Evolutionary conservation across 35 echinoderm and acorn worm species (phyloP).

Genomic region (Nesometra sesokonis): DNA sequence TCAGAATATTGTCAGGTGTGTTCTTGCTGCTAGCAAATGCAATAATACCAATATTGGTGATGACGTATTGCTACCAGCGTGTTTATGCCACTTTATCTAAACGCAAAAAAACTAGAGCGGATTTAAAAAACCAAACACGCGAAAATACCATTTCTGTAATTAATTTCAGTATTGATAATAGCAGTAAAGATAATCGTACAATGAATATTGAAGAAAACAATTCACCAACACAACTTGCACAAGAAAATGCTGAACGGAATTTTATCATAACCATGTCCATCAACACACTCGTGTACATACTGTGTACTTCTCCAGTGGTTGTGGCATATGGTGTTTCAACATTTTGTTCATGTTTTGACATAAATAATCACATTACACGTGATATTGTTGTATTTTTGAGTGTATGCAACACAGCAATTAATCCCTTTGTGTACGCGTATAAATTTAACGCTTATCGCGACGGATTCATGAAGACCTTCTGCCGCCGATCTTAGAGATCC

Average conservation of each 20-base stretch:
- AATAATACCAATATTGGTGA: not conserved
- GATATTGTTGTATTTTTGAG: not conserved
- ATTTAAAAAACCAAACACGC: too few relatives aligned
- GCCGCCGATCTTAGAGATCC: too few relatives aligned
- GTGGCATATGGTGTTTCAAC: not conserved
- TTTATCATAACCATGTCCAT: not conserved
- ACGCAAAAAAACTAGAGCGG: too few relatives aligned
- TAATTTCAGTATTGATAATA: too few relatives aligned
- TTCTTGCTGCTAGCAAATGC: not conserved
- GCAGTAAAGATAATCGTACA: too few relatives aligned
- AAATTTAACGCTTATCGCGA: not conserved
- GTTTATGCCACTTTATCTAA: too few relatives aligned
- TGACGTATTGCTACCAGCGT: too few relatives aligned
- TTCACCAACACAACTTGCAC: too few relatives aligned
- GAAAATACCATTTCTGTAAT: too few relatives aligned
- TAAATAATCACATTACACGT: not conserved
- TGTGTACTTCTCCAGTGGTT: not conserved
- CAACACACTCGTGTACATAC: not conserved
- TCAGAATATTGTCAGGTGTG: not conserved
- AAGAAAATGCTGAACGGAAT: not conserved
- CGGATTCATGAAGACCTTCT: not conserved
- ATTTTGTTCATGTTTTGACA: not conserved
- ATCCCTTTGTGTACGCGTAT: not conserved
- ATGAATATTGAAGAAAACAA: not conserved
- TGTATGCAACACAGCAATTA: not conserved